A percentile compares a stretch with the other conserved stretches of the same genome.
Evolutionary conservation across 2,888 invertebrate genomes (phyloP).

Genomic region (Ceraclea dissimilis): DNA sequence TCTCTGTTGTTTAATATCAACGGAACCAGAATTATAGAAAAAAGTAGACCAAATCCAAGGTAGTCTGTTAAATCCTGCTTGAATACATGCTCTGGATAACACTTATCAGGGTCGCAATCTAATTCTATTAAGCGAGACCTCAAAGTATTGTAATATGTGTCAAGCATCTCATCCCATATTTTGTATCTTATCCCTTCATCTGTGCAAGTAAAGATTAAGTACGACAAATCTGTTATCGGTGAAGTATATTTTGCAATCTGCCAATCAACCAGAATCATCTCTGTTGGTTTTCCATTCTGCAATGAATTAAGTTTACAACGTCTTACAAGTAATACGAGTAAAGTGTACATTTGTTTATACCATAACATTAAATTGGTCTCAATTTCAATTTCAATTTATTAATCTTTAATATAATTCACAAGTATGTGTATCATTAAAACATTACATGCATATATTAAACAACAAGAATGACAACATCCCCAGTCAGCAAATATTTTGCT

Average conservation of each 20-base stretch:
- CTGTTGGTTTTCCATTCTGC: conserved; percentile 11
- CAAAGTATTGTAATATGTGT: conserved; percentile 8
- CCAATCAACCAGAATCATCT: conserved; percentile 19
- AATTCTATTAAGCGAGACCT: conserved; percentile 1
- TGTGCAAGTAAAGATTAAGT: conserved; percentile 8
- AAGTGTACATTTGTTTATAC: too few species aligned
- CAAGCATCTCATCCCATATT: background rate
- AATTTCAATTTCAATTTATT: too few species aligned
- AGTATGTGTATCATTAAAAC: too few species aligned
- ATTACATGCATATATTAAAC: too few species aligned
- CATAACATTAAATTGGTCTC: too few species aligned
- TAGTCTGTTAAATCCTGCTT: conserved; percentile 5
- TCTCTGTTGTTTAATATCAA: conserved; percentile 4
- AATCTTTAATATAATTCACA: too few species aligned
- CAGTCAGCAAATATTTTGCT: too few species aligned
- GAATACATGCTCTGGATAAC: conserved; percentile 7
- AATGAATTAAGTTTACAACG: too few species aligned
- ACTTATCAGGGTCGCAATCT: conserved; percentile 4
- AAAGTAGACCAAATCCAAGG: conserved; percentile 2
- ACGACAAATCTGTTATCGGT: conserved; percentile 7
- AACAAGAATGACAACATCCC: too few species aligned
- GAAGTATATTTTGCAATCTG: conserved; percentile 11
- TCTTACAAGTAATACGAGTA: too few species aligned
- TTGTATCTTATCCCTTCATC: conserved; percentile 7
- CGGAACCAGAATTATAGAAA: background rate